These are phyloP conservation scores for Smithornis capensis DNA, from an alignment of 2,113 vertebrate genomes.

Conservation along the genomic window DNA sequence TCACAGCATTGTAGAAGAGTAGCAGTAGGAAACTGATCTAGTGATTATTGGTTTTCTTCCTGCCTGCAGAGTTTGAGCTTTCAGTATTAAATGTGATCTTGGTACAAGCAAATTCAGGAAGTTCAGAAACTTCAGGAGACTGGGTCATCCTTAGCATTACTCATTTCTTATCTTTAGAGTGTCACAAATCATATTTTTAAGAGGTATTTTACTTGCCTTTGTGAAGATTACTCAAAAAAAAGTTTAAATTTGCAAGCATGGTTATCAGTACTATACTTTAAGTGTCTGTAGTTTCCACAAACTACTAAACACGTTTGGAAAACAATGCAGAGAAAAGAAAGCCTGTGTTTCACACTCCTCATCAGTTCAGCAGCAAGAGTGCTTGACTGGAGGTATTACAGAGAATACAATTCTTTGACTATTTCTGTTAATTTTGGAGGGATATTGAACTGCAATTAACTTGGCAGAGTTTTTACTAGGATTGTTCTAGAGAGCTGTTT, in stretches of 20 bases:
- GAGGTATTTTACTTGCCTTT: neutral
- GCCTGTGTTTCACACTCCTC: neutral
- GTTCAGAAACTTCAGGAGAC: neutral
- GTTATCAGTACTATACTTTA: neutral
- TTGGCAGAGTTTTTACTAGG: neutral
- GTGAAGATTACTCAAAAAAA: neutral
- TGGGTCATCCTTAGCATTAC: neutral
- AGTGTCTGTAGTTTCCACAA: neutral
- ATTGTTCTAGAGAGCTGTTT: neutral
- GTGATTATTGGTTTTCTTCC: neutral
- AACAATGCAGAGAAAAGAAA: neutral
- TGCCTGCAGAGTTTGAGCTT: neutral
- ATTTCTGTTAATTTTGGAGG: neutral
- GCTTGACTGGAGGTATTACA: neutral
- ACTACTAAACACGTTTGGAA: neutral
- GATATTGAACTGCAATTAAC: neutral
- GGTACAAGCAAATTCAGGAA: neutral
- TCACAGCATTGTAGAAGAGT: neutral
- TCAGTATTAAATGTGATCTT: neutral
- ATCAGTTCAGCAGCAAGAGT: neutral
- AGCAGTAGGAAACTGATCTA: neutral
- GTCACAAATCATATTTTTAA: neutral
- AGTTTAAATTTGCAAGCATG: neutral
- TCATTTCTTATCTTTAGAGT: neutral
- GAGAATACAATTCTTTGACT: neutral